Evolutionary conservation across 2,888 invertebrate genomes (phyloP).

Genomic region (Endotricha flammealis): DNA sequence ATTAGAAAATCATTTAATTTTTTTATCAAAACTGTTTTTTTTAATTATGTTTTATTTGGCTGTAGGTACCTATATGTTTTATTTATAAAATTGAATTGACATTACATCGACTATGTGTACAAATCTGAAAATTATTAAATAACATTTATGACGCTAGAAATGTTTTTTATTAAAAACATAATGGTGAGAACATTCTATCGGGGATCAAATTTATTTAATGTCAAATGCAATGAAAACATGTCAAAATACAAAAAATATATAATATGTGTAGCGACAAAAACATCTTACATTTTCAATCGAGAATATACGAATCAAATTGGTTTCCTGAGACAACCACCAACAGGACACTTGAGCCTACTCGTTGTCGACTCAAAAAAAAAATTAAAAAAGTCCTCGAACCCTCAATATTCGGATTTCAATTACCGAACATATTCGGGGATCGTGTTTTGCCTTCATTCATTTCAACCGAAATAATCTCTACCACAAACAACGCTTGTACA

Average conservation of each 20-base stretch:
- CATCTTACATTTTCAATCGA: slow-evolving; percentile 17
- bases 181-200: not conserved
- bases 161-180: too few species aligned
- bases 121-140: too few species aligned
- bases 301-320: slow-evolving; percentile 23
- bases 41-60: too few species aligned
- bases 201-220: slow-evolving; percentile 9
- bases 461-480: slow-evolving; percentile 77
- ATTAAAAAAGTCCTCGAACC: slow-evolving; percentile 53
- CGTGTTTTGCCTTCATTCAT: slow-evolving; percentile 77
- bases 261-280: slow-evolving; percentile 13
- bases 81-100: too few species aligned
- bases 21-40: too few species aligned
- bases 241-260: slow-evolving; percentile 7
- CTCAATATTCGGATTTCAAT: slow-evolving; percentile 69
- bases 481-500: slow-evolving; percentile 74
- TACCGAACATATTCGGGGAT: slow-evolving; percentile 69
- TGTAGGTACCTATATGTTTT: too few species aligned
- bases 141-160: too few species aligned
- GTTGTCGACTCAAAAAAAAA: slow-evolving; percentile 32
- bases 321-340: slow-evolving; percentile 28
- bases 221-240: slow-evolving; percentile 10
- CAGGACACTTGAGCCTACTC: slow-evolving; percentile 39
- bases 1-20: too few species aligned
- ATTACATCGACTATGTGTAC: too few species aligned